Percentiles rank a stretch among this genome's conserved stretches.
These are phyloP conservation scores for Pogoniulus pusillus DNA, from an alignment of 2,797 vertebrate species.

Conservation along the genomic window DNA sequence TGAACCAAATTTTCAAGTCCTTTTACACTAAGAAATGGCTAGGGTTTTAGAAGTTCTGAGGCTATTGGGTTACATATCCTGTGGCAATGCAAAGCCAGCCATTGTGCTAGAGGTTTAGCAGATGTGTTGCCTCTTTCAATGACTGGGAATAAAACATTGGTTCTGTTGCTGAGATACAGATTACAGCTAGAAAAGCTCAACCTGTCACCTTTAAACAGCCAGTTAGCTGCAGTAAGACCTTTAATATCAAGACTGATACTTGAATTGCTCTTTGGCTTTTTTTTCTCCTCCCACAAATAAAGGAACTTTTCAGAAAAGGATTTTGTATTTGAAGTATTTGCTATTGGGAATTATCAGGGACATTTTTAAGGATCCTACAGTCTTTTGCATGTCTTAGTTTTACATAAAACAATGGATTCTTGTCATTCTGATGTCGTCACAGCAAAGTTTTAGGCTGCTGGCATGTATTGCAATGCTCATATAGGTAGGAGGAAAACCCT, in stretches of 20 bases:
- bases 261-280: slow-evolving; percentile 1
- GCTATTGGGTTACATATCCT: slow-evolving; percentile 81
- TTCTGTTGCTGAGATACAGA: slow-evolving; percentile 73
- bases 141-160: slow-evolving; percentile 52
- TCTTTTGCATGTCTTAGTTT: background rate
- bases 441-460: background rate
- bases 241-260: slow-evolving; percentile 60
- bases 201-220: slow-evolving; percentile 69
- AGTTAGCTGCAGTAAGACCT: slow-evolving; percentile 51
- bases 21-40: slow-evolving; percentile 72
- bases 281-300: background rate
- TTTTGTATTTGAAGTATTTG: background rate
- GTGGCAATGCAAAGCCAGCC: slow-evolving; percentile 72
- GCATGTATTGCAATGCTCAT: background rate
- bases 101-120: slow-evolving; percentile 74
- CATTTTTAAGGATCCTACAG: background rate
- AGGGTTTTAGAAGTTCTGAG: slow-evolving; percentile 73
- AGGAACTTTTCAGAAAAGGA: slow-evolving; percentile 32
- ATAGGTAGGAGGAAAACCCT: background rate
- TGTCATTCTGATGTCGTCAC: background rate
- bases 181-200: slow-evolving; percentile 61
- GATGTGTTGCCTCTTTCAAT: slow-evolving; percentile 73
- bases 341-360: background rate
- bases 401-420: background rate
- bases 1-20: slow-evolving; percentile 75